Evolutionary conservation across 2,888 invertebrate genomes (phyloP).

Genomic region (Pharmacophagus antenor): DNA sequence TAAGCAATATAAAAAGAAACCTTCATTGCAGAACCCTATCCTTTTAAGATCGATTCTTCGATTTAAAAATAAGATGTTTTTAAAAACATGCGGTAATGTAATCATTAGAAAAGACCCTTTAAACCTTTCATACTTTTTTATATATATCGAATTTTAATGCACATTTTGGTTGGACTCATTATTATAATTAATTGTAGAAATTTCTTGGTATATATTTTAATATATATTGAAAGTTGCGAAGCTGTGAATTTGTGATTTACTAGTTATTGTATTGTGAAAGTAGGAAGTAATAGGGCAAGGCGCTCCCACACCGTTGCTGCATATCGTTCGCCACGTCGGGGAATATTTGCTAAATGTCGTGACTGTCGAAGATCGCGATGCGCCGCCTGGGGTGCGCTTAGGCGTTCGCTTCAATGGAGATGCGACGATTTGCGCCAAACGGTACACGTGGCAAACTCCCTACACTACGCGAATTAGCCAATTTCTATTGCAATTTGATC

Average conservation of each 20-base stretch:
- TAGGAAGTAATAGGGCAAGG: slow-evolving; percentile 74
- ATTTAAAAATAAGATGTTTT: no score
- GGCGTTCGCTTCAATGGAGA: slow-evolving; percentile 67
- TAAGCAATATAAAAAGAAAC: no score
- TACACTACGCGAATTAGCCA: slow-evolving; percentile 40
- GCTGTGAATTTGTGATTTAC: slow-evolving; percentile 32
- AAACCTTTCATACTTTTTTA: no score
- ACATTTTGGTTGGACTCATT: no score
- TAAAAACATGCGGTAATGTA: no score
- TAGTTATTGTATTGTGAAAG: slow-evolving; percentile 55
- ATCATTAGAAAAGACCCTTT: no score
- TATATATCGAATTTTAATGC: no score
- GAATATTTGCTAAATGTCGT: slow-evolving; percentile 80
- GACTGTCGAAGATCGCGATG: slow-evolving; percentile 78
- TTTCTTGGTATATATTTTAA: background rate
- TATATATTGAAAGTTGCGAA: slow-evolving; percentile 27
- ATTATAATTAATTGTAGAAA: background rate
- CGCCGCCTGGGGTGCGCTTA: slow-evolving; percentile 72
- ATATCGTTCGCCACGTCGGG: slow-evolving; percentile 58
- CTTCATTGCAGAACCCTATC: no score
- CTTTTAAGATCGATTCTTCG: no score
- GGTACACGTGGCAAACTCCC: slow-evolving; percentile 68
- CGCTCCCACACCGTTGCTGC: slow-evolving; percentile 70
- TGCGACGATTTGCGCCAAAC: slow-evolving; percentile 73
- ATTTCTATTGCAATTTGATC: slow-evolving; percentile 1